phyloP scores from a whole-genome alignment of 2,797 vertebrate species.

The Gastrophryne carolinensis region DNA sequence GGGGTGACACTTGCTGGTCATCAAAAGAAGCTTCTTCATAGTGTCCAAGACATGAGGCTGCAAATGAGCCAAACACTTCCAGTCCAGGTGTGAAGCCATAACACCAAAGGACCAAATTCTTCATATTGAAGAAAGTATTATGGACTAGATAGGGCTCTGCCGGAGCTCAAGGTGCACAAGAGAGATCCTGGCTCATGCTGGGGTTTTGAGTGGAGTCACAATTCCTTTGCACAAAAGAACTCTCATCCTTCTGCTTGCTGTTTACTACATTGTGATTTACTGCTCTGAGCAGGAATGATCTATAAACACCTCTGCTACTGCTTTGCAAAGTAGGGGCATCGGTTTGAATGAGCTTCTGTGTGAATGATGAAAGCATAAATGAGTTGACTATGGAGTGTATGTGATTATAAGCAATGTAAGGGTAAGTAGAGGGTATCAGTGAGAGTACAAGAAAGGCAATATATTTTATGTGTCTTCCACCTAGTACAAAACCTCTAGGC shows the following conservation, averaged over 20 bases:
- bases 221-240: constrained; percentile 41
- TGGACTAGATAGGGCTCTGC: constrained; percentile 40
- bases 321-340: background rate
- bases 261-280: constrained; percentile 26
- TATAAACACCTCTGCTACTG: background rate
- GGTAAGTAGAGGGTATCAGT: background rate
- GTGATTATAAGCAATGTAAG: constrained; percentile 1
- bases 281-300: constrained; percentile 26
- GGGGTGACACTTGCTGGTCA: constrained; percentile 88
- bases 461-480: constrained; percentile 44
- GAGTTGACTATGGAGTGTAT: background rate
- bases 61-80: constrained; percentile 57
- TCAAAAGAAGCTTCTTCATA: constrained; percentile 89
- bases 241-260: constrained; percentile 37
- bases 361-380: constrained; percentile 1
- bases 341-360: background rate
- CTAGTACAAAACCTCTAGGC: constrained; percentile 12
- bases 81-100: constrained; percentile 37
- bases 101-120: constrained; percentile 28
- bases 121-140: constrained; percentile 53
- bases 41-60: constrained; percentile 82
- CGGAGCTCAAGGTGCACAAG: constrained; percentile 39
- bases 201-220: constrained; percentile 35
- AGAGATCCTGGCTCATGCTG: background rate
- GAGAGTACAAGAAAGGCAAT: constrained; percentile 44